phyloP scores from a whole-genome alignment of 2,888 invertebrate genomes.

The Poecilobothrus nobilitatus region DNA sequence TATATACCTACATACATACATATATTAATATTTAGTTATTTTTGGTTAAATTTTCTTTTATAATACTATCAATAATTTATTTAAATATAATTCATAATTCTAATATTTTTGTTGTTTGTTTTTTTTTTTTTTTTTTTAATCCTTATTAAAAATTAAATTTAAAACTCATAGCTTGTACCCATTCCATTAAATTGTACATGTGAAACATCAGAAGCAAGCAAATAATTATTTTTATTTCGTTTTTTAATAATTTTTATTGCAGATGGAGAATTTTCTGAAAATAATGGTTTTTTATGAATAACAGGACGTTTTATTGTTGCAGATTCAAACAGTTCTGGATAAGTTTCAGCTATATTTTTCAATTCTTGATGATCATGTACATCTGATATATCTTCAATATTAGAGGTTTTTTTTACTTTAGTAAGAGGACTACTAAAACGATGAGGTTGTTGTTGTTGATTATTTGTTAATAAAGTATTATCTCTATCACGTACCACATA shows the following conservation, averaged over 20 bases:
- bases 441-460: not conserved
- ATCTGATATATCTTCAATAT: not conserved
- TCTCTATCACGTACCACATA: not conserved
- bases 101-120: too few relatives aligned
- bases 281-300: not conserved
- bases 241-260: not conserved
- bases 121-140: not conserved
- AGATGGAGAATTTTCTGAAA: not conserved
- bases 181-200: conserved; percentile 9
- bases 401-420: not conserved
- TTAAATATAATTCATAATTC: not conserved
- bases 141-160: not conserved
- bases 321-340: not conserved
- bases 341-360: not conserved
- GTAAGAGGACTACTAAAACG: not conserved
- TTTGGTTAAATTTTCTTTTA: not conserved
- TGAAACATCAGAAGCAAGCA: not conserved
- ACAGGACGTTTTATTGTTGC: not conserved
- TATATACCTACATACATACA: not conserved
- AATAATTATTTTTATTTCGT: not conserved
- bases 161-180: conserved; percentile 9
- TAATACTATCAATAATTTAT: not conserved
- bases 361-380: not conserved
- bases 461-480: not conserved
- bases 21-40: not conserved